Percentiles rank a stretch among this genome's conserved stretches.
Evolutionary conservation across 2,797 vertebrate genomes (phyloP).

Genomic region (Xenops minutus): DNA sequence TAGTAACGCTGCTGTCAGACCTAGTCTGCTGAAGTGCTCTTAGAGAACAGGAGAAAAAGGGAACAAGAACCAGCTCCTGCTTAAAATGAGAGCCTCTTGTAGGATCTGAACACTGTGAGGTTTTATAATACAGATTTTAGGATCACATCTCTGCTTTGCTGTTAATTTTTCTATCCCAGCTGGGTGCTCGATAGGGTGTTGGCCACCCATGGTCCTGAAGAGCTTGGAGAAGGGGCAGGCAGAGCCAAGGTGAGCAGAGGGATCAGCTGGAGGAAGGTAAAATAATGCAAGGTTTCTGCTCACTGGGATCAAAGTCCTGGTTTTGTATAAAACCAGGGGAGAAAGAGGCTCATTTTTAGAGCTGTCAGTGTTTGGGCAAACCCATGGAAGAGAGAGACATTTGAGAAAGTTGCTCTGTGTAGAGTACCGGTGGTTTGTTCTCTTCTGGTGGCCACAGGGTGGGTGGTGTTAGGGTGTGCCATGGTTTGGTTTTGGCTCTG

Average conservation of each 20-base stretch:
- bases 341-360: neutral
- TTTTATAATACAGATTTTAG: neutral
- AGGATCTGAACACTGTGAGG: neutral
- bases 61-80: neutral
- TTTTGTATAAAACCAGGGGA: neutral
- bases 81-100: neutral
- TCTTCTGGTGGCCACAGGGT: neutral
- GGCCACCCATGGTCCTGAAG: neutral
- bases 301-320: neutral
- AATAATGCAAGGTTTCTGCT: neutral
- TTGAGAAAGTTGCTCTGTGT: neutral
- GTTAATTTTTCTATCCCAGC: neutral
- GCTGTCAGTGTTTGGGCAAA: neutral
- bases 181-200: neutral
- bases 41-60: neutral
- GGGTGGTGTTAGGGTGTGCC: fast-evolving
- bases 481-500: neutral
- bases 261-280: neutral
- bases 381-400: neutral
- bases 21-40: neutral
- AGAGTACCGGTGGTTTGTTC: neutral
- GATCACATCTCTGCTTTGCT: neutral
- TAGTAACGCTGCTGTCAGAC: constrained; percentile 15
- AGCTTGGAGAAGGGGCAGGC: neutral
- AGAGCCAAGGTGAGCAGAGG: neutral